Percentiles rank a stretch among this genome's conserved stretches.
Conservation (phyloP, 2,888 invertebrate genomes). For the Gastrophysa polygoni region DNA sequence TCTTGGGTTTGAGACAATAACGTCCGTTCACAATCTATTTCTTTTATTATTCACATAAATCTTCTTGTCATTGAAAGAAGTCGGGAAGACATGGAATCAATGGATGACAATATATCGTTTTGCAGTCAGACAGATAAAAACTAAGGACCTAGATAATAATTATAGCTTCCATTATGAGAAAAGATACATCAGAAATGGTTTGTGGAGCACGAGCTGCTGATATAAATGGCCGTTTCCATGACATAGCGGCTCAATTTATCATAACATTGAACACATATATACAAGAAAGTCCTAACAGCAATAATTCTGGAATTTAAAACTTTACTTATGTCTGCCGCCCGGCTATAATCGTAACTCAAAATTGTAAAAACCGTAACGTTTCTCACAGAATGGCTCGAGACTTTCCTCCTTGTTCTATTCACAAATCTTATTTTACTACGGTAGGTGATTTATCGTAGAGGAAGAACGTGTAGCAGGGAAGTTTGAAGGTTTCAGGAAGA, state of each 20-base stretch:
- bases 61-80: too few relatives aligned
- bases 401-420: constrained; percentile 15
- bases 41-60: too few relatives aligned
- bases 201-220: not conserved
- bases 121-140: too few relatives aligned
- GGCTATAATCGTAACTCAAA: constrained; percentile 48
- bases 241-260: constrained; percentile 26
- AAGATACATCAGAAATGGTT: constrained; percentile 9
- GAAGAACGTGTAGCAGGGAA: not conserved
- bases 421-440: constrained; percentile 13
- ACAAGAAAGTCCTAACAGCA: constrained; percentile 41
- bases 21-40: too few relatives aligned
- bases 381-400: constrained; percentile 24
- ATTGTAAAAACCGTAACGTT: constrained; percentile 38
- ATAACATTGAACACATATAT: constrained; percentile 25
- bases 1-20: too few relatives aligned
- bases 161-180: not conserved
- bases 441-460: constrained; percentile 1
- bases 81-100: not conserved
- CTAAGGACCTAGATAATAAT: not conserved
- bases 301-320: constrained; percentile 42
- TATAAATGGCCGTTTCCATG: constrained; percentile 16
- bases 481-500: not conserved
- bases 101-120: not conserved
- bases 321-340: constrained; percentile 41